Conservation (phyloP, 35 echinoderm and acorn worm species). For the Ophioderma brevispina region DNA sequence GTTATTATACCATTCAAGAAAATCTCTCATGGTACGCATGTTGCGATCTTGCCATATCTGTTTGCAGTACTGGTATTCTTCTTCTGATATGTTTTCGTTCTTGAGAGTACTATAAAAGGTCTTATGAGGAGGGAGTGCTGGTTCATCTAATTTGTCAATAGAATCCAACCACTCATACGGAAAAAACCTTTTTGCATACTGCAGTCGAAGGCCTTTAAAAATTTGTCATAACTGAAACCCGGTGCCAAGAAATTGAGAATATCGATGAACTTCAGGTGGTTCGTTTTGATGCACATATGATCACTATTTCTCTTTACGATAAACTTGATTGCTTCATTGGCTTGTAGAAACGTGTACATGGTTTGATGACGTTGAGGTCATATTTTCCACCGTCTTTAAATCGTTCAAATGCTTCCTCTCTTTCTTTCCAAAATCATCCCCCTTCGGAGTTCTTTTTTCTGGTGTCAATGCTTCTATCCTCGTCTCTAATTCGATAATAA, state of each 20-base stretch:
- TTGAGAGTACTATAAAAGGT: neutral
- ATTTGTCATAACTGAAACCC: constrained; percentile 21
- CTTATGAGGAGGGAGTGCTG: neutral
- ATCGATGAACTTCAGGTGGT: constrained; percentile 35
- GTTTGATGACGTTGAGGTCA: constrained; percentile 27
- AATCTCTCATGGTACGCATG: constrained; percentile 43
- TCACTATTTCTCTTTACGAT: constrained; percentile 27
- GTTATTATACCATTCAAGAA: constrained; percentile 54
- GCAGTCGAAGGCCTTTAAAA: constrained; percentile 57
- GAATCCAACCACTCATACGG: constrained; percentile 48
- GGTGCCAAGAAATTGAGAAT: constrained; percentile 59
- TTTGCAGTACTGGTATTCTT: neutral
- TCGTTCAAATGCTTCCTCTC: constrained; percentile 10
- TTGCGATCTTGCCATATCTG: constrained; percentile 13
- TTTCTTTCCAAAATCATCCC: neutral
- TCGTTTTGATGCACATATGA: constrained; percentile 26
- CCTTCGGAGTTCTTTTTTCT: neutral
- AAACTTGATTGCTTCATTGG: neutral
- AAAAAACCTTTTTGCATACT: constrained; percentile 30
- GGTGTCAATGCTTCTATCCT: neutral
- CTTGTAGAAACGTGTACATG: neutral
- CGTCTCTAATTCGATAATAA: no score
- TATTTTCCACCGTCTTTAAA: constrained; percentile 51
- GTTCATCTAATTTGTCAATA: neutral
- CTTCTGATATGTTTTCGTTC: neutral